Conservation (phyloP, 2,797 vertebrate species). For the Galagoides demidoff region DNA sequence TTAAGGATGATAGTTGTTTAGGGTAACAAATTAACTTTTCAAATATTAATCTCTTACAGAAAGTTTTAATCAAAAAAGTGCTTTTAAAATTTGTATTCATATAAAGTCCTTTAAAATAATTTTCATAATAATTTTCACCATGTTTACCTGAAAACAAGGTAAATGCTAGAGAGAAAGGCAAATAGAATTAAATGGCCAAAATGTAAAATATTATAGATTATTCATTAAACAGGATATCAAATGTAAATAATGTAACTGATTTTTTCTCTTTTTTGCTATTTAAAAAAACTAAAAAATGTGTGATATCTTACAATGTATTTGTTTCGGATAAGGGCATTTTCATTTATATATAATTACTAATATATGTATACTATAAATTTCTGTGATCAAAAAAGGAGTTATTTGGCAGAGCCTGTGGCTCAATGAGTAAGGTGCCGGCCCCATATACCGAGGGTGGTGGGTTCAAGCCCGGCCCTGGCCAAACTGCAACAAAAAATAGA, state of each 20-base stretch:
- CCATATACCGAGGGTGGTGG: too few relatives aligned
- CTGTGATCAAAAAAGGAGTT: not conserved
- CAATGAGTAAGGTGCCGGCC: too few relatives aligned
- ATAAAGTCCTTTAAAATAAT: too few relatives aligned
- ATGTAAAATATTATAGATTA: slow-evolving; percentile 76
- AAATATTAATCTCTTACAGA: slow-evolving; percentile 19
- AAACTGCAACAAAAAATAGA: too few relatives aligned
- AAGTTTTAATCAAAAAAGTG: slow-evolving; percentile 16
- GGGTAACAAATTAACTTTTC: slow-evolving; percentile 42
- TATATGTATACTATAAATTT: slow-evolving; percentile 12
- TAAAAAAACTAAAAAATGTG: slow-evolving; percentile 67
- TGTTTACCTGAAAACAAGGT: too few relatives aligned
- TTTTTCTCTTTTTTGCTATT: slow-evolving; percentile 51
- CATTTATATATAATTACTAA: slow-evolving; percentile 26
- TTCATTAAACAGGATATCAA: slow-evolving; percentile 73
- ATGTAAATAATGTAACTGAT: slow-evolving; percentile 66
- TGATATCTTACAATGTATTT: slow-evolving; percentile 76
- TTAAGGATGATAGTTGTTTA: not conserved
- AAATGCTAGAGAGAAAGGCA: slow-evolving; percentile 68
- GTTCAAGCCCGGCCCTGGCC: too few relatives aligned
- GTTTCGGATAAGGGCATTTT: slow-evolving; percentile 69
- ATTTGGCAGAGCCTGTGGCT: too few relatives aligned
- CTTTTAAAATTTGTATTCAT: slow-evolving; percentile 12
- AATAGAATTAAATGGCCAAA: slow-evolving; percentile 73
- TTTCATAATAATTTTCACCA: too few relatives aligned